A percentile compares a stretch with the other conserved stretches of the same genome.
These are phyloP conservation scores for Dicrostonyx torquatus DNA, from an alignment of 2,797 vertebrate species.

Conservation along the genomic window DNA sequence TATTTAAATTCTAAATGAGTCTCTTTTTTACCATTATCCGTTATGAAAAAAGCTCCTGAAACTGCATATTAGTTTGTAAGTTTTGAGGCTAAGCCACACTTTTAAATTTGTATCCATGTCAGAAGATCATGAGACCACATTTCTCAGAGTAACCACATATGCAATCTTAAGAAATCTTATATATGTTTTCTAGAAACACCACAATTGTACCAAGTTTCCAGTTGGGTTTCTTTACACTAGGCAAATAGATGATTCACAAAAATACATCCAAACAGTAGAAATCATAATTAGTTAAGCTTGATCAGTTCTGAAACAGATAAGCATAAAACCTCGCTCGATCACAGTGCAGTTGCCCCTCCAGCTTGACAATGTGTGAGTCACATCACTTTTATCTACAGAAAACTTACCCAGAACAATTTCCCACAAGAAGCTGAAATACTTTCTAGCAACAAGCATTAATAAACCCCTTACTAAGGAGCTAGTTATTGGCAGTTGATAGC, in stretches of 20 bases:
- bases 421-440: slow-evolving; percentile 28
- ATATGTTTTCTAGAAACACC: slow-evolving; percentile 25
- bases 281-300: slow-evolving; percentile 25
- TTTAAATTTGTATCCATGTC: slow-evolving; percentile 8
- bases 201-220: background rate
- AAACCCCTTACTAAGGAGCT: background rate
- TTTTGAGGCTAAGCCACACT: slow-evolving; percentile 23
- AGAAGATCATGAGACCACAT: slow-evolving; percentile 11
- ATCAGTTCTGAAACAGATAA: slow-evolving; percentile 42
- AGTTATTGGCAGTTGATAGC: background rate
- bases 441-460: background rate
- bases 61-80: slow-evolving; percentile 34
- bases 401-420: slow-evolving; percentile 25
- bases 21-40: slow-evolving; percentile 7
- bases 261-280: slow-evolving; percentile 21
- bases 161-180: slow-evolving; percentile 37
- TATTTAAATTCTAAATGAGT: slow-evolving; percentile 46
- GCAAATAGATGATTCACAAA: slow-evolving; percentile 54
- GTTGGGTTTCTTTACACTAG: slow-evolving; percentile 32
- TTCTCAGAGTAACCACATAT: slow-evolving; percentile 36
- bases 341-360: background rate
- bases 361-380: slow-evolving; percentile 8
- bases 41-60: slow-evolving; percentile 50
- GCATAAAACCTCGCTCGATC: background rate
- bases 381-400: background rate